These are phyloP conservation scores for Keiferia lycopersicella DNA, from an alignment of 2,888 invertebrate species.

Conservation along the genomic window DNA sequence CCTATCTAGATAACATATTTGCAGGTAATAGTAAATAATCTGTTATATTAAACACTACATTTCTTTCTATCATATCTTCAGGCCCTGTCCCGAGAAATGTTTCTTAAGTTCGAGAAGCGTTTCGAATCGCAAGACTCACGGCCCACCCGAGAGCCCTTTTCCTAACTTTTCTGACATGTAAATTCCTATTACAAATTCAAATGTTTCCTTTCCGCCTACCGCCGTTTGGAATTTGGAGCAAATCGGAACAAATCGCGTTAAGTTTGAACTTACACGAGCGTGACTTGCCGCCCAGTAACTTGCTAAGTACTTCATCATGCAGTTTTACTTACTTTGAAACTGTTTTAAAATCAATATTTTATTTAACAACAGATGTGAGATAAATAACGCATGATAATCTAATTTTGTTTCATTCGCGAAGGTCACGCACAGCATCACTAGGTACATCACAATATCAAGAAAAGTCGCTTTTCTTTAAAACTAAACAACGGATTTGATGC, in stretches of 20 bases:
- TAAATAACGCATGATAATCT: no score
- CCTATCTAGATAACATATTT: no score
- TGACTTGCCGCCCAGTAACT: constrained; percentile 3
- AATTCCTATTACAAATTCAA: constrained; percentile 40
- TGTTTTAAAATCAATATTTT: not conserved
- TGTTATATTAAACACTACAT: no score
- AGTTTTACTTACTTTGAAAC: not conserved
- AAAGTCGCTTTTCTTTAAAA: no score
- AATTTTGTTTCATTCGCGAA: no score
- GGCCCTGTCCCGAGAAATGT: no score
- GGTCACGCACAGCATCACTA: no score
- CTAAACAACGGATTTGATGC: no score
- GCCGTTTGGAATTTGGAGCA: constrained; percentile 12
- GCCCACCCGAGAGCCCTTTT: not conserved
- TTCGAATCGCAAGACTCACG: not conserved
- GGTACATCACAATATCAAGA: no score
- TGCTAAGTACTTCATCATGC: not conserved
- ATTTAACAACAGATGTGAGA: no score
- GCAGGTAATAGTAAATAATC: no score
- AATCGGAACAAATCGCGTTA: constrained; percentile 20
- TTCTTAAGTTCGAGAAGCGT: not conserved
- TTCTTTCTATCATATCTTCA: no score
- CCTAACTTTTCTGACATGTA: not conserved
- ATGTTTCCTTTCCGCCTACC: constrained; percentile 29
- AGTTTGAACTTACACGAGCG: constrained; percentile 10